These are phyloP conservation scores for Euwallacea similis DNA, from an alignment of 1,140 invertebrate genomes.

Conservation along the genomic window DNA sequence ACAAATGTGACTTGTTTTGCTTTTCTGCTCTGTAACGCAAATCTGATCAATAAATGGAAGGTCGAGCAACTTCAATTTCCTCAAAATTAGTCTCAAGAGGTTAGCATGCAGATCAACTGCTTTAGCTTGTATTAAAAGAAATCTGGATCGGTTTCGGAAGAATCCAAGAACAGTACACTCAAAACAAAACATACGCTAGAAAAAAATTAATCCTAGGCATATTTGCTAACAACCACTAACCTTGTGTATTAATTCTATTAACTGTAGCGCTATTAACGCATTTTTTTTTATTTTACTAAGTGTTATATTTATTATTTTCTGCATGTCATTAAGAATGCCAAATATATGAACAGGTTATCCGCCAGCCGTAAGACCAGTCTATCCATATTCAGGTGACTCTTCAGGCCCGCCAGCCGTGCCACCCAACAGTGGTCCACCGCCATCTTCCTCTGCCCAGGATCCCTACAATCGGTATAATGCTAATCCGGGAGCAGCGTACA, in stretches of 20 bases:
- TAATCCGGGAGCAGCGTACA: constrained; percentile 49
- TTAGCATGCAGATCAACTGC: too few species aligned
- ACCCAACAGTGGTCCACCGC: constrained; percentile 41
- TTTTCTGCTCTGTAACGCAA: not conserved
- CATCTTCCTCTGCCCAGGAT: constrained; percentile 55
- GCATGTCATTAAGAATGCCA: constrained; percentile 38
- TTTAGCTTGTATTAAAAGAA: too few species aligned
- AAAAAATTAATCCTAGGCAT: too few species aligned
- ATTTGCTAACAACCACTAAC: too few species aligned
- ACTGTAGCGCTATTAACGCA: too few species aligned
- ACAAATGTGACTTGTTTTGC: not conserved
- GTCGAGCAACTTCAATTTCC: too few species aligned
- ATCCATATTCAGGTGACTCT: constrained; percentile 63
- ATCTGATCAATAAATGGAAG: too few species aligned
- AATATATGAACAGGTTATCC: constrained; percentile 59
- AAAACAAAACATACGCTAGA: too few species aligned
- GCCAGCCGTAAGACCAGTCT: constrained; percentile 67
- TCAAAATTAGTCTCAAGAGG: too few species aligned
- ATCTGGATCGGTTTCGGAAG: too few species aligned
- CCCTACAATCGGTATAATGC: constrained; percentile 56
- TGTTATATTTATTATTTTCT: constrained; percentile 29
- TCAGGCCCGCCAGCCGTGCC: constrained; percentile 40
- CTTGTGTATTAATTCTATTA: too few species aligned
- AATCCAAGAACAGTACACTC: too few species aligned
- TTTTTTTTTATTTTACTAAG: constrained; percentile 10